Conservation (phyloP, 2,888 invertebrate species). For the Argyra leucocephala region DNA sequence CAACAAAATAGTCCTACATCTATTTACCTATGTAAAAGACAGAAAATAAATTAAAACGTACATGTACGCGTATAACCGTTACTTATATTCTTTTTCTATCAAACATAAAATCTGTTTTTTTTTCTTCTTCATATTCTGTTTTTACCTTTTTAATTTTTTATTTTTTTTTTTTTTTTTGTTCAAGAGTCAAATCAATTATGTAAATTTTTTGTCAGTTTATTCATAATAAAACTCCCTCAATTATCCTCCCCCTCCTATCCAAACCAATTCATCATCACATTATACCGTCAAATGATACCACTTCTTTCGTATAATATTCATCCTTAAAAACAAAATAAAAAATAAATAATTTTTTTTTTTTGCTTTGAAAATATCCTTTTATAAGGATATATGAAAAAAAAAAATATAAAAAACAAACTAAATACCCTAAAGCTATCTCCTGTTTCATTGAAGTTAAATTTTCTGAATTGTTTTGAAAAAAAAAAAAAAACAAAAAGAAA, state of each 20-base stretch:
- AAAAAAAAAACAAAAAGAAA: neutral
- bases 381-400: too few relatives aligned
- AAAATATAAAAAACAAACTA: too few relatives aligned
- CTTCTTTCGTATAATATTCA: too few relatives aligned
- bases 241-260: too few relatives aligned
- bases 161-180: neutral
- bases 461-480: neutral
- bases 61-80: neutral
- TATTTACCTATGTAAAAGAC: neutral
- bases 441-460: too few relatives aligned
- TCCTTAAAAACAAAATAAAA: too few relatives aligned
- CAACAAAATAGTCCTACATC: neutral
- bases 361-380: too few relatives aligned
- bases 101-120: neutral
- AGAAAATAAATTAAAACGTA: neutral
- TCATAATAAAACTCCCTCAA: neutral
- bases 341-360: too few relatives aligned
- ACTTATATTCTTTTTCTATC: neutral
- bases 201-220: neutral
- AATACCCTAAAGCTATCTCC: too few relatives aligned
- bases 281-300: too few relatives aligned
- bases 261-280: too few relatives aligned
- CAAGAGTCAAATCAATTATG: neutral
- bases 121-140: neutral
- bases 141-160: neutral